phyloP scores from a whole-genome alignment of 1,140 invertebrate genomes.

The Drosophila teissieri region DNA sequence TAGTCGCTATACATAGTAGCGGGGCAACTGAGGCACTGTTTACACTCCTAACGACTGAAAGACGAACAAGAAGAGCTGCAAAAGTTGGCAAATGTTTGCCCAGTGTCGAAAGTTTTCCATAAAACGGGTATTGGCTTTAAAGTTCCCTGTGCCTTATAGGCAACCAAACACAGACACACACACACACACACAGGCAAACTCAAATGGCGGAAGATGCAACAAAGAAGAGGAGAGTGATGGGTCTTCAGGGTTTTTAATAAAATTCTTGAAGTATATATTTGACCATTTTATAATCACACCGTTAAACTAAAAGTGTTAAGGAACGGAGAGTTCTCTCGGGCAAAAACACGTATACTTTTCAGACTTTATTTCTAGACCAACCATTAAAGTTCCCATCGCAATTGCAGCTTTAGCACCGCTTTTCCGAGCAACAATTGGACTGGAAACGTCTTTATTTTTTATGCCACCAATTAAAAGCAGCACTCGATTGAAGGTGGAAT shows the following conservation, averaged over 20 bases:
- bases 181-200: neutral
- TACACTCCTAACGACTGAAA: constrained; percentile 59
- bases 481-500: constrained; percentile 45
- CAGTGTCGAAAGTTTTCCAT: constrained; percentile 46
- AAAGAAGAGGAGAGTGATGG: constrained; percentile 3
- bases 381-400: neutral
- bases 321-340: too few relatives aligned
- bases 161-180: neutral
- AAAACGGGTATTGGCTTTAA: constrained; percentile 27
- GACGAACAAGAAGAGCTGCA: constrained; percentile 16
- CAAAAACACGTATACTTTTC: too few relatives aligned
- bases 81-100: constrained; percentile 36
- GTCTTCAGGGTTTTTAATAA: neutral
- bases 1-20: constrained; percentile 18
- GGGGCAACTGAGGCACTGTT: constrained; percentile 29
- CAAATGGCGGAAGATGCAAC: neutral
- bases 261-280: neutral
- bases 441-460: constrained; percentile 32
- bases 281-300: neutral
- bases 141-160: neutral
- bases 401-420: neutral
- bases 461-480: constrained; percentile 64
- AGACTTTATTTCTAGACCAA: neutral
- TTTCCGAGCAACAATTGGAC: constrained; percentile 36
- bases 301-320: too few relatives aligned